Percentiles rank a stretch among this genome's conserved stretches.
Conservation (phyloP, 2,888 invertebrate genomes). For the Lottia gigantea region DNA sequence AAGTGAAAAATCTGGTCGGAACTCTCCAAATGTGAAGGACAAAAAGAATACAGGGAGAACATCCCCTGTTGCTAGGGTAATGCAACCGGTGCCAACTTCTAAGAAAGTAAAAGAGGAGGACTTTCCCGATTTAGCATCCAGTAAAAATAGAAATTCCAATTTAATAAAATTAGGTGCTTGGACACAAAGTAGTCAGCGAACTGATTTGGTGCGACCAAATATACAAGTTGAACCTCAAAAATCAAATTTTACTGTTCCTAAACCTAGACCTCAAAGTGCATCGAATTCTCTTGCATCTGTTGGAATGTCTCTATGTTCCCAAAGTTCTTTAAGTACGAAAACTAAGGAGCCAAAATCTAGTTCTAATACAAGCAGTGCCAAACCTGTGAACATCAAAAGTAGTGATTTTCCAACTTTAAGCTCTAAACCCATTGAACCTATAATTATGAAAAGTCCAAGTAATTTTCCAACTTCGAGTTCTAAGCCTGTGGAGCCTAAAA, state of each 20-base stretch:
- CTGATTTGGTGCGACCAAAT: constrained; percentile 10
- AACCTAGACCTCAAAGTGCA: neutral
- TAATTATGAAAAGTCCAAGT: too few relatives aligned
- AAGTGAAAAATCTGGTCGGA: constrained; percentile 16
- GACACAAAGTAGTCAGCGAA: constrained; percentile 21
- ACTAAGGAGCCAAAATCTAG: neutral
- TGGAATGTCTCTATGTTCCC: constrained; percentile 21
- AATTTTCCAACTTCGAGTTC: too few relatives aligned
- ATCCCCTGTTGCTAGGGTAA: neutral
- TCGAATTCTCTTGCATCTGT: constrained; percentile 16
- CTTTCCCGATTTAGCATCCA: constrained; percentile 35
- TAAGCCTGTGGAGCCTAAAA: too few relatives aligned
- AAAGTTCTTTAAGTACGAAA: constrained; percentile 2
- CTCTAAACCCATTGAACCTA: too few relatives aligned
- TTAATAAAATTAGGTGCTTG: constrained; percentile 26
- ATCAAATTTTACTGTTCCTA: neutral
- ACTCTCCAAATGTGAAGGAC: constrained; percentile 13
- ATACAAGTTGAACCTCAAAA: neutral
- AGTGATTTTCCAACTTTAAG: too few relatives aligned
- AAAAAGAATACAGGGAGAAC: constrained; percentile 8
- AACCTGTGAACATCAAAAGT: too few relatives aligned
- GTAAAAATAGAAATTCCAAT: constrained; percentile 14
- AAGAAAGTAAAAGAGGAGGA: constrained; percentile 27
- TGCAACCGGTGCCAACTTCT: neutral
- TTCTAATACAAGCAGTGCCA: too few relatives aligned